Evolutionary conservation across 2,113 vertebrate genomes (phyloP).

Genomic region (human): DNA sequence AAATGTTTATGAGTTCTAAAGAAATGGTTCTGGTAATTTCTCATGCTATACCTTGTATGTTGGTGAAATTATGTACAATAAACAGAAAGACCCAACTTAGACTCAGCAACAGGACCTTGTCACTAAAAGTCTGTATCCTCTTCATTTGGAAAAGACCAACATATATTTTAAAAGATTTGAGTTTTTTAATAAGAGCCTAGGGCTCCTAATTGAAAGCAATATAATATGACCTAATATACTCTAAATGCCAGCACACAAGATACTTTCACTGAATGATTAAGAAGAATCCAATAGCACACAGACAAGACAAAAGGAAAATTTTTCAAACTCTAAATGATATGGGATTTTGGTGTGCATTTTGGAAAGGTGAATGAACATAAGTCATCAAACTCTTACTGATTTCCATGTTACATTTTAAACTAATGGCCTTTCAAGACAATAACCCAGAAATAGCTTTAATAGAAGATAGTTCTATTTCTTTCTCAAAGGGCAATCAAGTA

Average conservation of each 20-base stretch:
- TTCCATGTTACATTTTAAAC: not conserved
- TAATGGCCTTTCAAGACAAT: not conserved
- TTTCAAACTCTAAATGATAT: not conserved
- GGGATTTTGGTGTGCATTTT: not conserved
- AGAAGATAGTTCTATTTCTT: not conserved
- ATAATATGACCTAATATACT: not conserved
- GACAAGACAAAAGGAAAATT: not conserved
- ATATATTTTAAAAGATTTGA: not conserved
- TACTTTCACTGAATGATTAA: not conserved
- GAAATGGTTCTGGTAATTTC: not conserved
- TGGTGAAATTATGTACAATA: not conserved
- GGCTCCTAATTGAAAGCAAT: not conserved
- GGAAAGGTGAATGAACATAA: not conserved
- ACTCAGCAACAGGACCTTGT: not conserved
- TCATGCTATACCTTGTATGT: not conserved
- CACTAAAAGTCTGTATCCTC: not conserved
- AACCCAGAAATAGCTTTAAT: not conserved
- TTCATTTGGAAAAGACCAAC: slow-evolving; percentile 17
- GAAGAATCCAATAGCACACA: not conserved
- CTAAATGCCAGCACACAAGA: not conserved
- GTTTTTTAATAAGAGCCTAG: not conserved
- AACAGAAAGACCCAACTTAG: not conserved
- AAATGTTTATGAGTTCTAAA: not conserved
- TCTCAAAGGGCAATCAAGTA: not conserved
- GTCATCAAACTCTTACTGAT: not conserved